Evolutionary conservation across 2,113 vertebrate species (phyloP).

Genomic region (Nesogale talazaci): DNA sequence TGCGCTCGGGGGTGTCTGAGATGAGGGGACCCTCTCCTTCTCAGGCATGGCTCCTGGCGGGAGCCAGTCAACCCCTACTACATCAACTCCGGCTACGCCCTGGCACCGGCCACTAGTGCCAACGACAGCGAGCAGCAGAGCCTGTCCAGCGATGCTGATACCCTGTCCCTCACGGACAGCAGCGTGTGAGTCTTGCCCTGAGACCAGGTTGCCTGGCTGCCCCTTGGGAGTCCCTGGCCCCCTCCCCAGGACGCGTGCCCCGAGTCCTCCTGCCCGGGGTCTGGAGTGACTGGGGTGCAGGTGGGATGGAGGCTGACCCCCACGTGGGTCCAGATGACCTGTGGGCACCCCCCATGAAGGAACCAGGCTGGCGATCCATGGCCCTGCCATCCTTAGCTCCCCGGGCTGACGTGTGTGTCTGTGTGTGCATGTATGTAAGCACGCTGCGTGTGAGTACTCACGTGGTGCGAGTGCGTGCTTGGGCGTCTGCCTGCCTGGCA

Average conservation of each 20-base stretch:
- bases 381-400: too few species aligned
- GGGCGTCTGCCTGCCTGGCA: too few species aligned
- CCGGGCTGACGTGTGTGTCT: too few species aligned
- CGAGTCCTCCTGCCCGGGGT: too few species aligned
- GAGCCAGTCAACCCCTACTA: constrained; percentile 97
- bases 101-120: constrained; percentile 96
- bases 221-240: too few species aligned
- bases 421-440: neutral
- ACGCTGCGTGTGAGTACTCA: neutral
- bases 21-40: neutral
- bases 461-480: neutral
- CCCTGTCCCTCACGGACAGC: constrained; percentile 97
- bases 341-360: too few species aligned
- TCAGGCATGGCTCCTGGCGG: constrained; percentile 91
- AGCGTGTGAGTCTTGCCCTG: constrained; percentile 88
- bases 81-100: constrained; percentile 95
- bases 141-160: constrained; percentile 98
- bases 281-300: neutral
- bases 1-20: too few species aligned
- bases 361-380: too few species aligned
- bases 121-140: constrained; percentile 99
- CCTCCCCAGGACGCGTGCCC: too few species aligned
- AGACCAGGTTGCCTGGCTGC: neutral
- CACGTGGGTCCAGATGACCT: neutral
- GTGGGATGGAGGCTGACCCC: neutral